Evolutionary conservation across 1,140 invertebrate genomes (phyloP).

Genomic region (Cotesia typhae): DNA sequence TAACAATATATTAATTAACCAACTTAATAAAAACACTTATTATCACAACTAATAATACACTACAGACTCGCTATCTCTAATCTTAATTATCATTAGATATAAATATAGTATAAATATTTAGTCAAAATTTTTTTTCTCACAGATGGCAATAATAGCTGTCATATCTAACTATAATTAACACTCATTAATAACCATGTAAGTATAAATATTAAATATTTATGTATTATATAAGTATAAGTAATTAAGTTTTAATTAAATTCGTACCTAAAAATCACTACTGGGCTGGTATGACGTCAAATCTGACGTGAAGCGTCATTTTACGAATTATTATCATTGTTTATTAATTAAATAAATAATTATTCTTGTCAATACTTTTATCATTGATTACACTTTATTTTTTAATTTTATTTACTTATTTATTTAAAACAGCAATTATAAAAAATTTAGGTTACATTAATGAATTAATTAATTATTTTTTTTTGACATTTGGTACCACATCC

Average conservation of each 20-base stretch:
- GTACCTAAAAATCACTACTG: constrained; percentile 64
- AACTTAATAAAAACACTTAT: constrained; percentile 57
- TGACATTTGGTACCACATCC: too few relatives aligned
- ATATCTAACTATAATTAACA: constrained; percentile 53
- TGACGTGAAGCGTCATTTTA: constrained; percentile 31
- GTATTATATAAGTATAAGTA: constrained; percentile 59
- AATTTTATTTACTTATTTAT: constrained; percentile 42
- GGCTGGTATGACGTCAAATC: constrained; percentile 55
- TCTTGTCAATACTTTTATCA: background rate
- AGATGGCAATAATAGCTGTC: constrained; percentile 64
- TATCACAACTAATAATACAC: constrained; percentile 65
- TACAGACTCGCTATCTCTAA: constrained; percentile 63
- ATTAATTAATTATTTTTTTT: too few relatives aligned
- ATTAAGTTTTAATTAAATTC: constrained; percentile 51
- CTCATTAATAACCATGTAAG: constrained; percentile 49
- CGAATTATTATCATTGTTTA: constrained; percentile 28
- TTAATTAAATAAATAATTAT: constrained; percentile 30
- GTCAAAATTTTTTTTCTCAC: constrained; percentile 49
- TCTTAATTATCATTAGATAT: constrained; percentile 40
- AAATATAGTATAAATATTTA: constrained; percentile 44
- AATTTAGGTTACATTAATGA: background rate
- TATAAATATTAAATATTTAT: too few relatives aligned
- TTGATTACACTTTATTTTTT: background rate
- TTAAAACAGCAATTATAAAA: constrained; percentile 3
- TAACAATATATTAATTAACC: constrained; percentile 4